Percentiles rank a stretch among this genome's conserved stretches.
These are phyloP conservation scores for Pristionchus entomophagus DNA, from an alignment of 2,888 invertebrate genomes.

Conservation along the genomic window DNA sequence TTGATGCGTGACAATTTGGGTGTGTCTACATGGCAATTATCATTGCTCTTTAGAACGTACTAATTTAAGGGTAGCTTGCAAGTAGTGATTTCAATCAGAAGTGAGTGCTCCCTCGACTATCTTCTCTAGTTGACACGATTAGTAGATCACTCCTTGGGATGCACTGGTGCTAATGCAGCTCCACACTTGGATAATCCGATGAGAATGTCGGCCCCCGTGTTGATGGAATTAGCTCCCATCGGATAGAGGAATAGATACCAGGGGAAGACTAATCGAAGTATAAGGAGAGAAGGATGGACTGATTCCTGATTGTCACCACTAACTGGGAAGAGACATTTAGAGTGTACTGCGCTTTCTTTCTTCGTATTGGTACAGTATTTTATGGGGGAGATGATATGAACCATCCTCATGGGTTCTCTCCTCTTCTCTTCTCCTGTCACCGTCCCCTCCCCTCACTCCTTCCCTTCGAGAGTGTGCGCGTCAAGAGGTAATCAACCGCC, in stretches of 20 bases:
- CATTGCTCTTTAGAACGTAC: not conserved
- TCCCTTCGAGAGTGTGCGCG: not conserved
- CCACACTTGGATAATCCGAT: not conserved
- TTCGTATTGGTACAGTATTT: not conserved
- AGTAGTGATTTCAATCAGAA: not conserved
- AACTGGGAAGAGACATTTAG: not conserved
- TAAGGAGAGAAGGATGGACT: not conserved
- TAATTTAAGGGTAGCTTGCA: not conserved
- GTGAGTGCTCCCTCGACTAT: not conserved
- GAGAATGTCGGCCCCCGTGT: not conserved
- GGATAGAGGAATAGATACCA: conserved; percentile 2
- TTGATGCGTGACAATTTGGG: not conserved
- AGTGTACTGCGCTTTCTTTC: not conserved
- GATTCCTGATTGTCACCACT: not conserved
- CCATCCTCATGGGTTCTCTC: not conserved
- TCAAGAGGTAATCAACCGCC: conserved; percentile 25
- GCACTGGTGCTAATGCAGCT: not conserved
- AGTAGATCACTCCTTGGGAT: not conserved
- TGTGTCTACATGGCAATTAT: not conserved
- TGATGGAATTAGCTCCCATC: conserved; percentile 19
- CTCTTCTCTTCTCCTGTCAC: not conserved
- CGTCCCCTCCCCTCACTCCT: not conserved
- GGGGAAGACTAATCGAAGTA: conserved; percentile 7
- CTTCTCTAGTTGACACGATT: not conserved
- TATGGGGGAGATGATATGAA: too few species aligned